These are phyloP conservation scores for Scomber japonicus DNA, from an alignment of 2,113 vertebrate genomes.

Conservation along the genomic window DNA sequence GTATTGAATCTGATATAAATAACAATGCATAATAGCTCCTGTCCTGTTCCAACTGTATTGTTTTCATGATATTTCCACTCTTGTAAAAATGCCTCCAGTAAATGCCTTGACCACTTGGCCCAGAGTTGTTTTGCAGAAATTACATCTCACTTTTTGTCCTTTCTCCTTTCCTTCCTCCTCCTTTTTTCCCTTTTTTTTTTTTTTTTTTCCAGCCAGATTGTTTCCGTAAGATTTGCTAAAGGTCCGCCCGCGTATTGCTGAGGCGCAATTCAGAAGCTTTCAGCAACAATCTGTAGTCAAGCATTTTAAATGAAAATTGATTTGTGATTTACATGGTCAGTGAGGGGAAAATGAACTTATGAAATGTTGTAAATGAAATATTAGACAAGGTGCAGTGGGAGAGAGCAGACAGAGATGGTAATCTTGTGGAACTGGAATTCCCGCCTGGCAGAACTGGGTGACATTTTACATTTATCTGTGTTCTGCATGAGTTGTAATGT, in stretches of 20 bases:
- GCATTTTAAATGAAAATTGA: conserved; percentile 99
- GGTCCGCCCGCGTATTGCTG: conserved; percentile 86
- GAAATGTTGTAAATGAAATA: conserved; percentile 99
- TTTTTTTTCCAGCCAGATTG: conserved; percentile 25
- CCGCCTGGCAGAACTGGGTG: conserved; percentile 97
- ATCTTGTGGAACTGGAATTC: conserved; percentile 98
- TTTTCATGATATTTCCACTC: conserved; percentile 68
- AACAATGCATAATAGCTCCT: conserved; percentile 25
- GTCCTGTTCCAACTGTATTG: conserved; percentile 26
- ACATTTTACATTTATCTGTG: conserved; percentile 99
- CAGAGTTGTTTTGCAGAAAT: conserved; percentile 74
- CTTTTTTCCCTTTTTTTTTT: background rate
- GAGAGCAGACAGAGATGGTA: conserved; percentile 95
- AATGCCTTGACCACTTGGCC: conserved; percentile 73
- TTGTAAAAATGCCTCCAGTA: conserved; percentile 63
- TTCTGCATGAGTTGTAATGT: conserved; percentile 99
- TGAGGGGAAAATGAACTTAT: conserved; percentile 99
- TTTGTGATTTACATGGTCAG: conserved; percentile 99
- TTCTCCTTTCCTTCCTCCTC: background rate
- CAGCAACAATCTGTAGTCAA: conserved; percentile 96
- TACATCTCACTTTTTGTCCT: conserved; percentile 61
- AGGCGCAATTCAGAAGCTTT: conserved; percentile 90
- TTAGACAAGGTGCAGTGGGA: conserved; percentile 91
- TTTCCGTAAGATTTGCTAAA: conserved; percentile 84
- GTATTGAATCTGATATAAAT: conserved; percentile 34